Evolutionary conservation across 30 jellyfish, hydroid and myxozoan species (phyloP).

Genomic region (Turritopsis dohrnii): DNA sequence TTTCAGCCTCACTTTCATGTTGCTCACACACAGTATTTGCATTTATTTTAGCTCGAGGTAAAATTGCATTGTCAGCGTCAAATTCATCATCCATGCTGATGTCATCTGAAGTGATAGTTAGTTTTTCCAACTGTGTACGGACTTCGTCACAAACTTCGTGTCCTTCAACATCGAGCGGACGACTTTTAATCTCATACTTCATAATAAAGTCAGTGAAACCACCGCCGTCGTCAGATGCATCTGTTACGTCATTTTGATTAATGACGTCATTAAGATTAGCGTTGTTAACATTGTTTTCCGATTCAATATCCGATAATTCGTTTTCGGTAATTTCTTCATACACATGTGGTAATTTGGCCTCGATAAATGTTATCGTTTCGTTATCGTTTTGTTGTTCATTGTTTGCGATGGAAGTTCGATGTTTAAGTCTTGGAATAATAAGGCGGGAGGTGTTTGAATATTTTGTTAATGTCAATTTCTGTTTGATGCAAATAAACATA

Average conservation of each 20-base stretch:
- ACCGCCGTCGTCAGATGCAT: background rate
- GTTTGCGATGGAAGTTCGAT: background rate
- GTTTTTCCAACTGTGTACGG: background rate
- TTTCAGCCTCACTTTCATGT: background rate
- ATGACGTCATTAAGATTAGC: background rate
- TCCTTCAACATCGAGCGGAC: background rate
- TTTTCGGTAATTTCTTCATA: background rate
- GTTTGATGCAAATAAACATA: background rate
- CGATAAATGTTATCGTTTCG: background rate
- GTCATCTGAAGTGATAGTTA: too few species aligned
- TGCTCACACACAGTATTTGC: background rate
- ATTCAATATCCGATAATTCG: background rate
- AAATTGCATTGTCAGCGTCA: background rate
- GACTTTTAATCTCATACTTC: background rate
- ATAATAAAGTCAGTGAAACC: background rate
- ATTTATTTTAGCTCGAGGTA: background rate
- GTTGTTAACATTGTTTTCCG: background rate
- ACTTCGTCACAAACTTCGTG: background rate
- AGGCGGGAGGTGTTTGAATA: background rate
- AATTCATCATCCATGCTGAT: background rate
- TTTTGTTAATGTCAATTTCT: background rate
- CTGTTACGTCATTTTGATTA: background rate
- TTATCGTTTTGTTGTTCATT: background rate
- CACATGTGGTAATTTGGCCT: background rate
- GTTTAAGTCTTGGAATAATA: background rate